Base-by-base conservation (phyloP, 2,888 invertebrate species). In the Cecidostiba fungosa region DNA sequence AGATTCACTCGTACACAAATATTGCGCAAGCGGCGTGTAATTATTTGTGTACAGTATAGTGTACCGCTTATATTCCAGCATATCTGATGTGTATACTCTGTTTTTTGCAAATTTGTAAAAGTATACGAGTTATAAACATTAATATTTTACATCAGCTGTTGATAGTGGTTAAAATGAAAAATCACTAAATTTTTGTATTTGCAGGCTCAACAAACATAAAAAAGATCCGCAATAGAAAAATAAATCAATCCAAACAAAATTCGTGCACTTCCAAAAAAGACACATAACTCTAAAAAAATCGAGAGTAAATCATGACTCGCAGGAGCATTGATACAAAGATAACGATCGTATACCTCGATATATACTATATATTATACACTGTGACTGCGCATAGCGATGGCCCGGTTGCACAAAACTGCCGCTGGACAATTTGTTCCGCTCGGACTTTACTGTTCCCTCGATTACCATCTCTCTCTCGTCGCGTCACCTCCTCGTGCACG, bases 341-440 rank as follows among this genome's bases (percentile, higher is more conserved):
- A 80, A 72, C 8, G 50, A 84, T 77, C 74, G 32, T 43, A 47
- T 16, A 14, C n/a, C 3, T 23, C 39, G 6, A 54, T 14, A 12
- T 3, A 50, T n/a, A 59, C 50, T n/a, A n/a, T n/a, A n/a, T n/a
- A n/a, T n/a, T n/a, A n/a, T n/a, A n/a, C n/a, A n/a, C n/a, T n/a
- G n/a, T n/a, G n/a, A n/a, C n/a, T n/a, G 4, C 66, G 23, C n/a
- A 66, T 50, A 43, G 43, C 62, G 36, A 59, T 4, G 2, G 59
- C 32, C 62, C 32, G n/a, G 62, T 29, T 78, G 79, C 80, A 80
- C 73, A 83, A 85, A 86, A 47, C 23, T 36, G 36, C n/a, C 36
- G 36, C 62, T 43, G 23, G 50, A 16, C 86, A 86, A 86, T 86
- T 86, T 82, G 86, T 86, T 86, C 86, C 86, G 82, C 86, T 77